These are phyloP conservation scores for Anguilla anguilla DNA, from an alignment of 2,797 vertebrate species.

Conservation along the genomic window DNA sequence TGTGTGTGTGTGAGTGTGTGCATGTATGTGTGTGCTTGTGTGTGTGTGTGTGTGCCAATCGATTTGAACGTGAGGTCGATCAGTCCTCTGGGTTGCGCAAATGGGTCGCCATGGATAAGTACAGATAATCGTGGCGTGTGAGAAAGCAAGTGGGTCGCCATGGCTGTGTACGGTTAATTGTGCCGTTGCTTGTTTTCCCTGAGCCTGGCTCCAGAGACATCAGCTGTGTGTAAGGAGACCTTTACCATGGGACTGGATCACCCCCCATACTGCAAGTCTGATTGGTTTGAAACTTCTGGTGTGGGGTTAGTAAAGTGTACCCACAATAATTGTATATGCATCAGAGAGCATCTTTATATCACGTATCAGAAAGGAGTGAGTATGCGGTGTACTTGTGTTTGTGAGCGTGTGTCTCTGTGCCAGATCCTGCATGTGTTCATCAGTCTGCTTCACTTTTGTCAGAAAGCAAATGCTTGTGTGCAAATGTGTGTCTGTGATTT, in stretches of 20 bases:
- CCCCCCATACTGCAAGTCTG: neutral
- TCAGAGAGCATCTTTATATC: neutral
- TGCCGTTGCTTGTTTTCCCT: conserved; percentile 67
- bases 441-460: neutral
- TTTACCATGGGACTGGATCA: neutral
- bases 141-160: conserved; percentile 56
- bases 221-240: neutral
- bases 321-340: neutral
- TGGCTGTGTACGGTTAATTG: conserved; percentile 62
- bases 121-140: conserved; percentile 2
- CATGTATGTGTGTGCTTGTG: neutral
- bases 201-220: neutral
- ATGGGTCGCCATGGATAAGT: neutral
- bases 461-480: too few species aligned
- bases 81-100: neutral
- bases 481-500: neutral
- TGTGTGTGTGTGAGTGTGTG: neutral
- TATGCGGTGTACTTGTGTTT: neutral
- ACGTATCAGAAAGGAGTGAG: neutral
- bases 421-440: neutral
- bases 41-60: too few species aligned
- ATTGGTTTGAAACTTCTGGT: neutral
- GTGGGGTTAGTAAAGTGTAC: neutral
- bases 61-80: neutral
- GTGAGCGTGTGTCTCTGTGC: neutral